Conservation (phyloP, 2,888 invertebrate species). For the Phymatocera aterrima region DNA sequence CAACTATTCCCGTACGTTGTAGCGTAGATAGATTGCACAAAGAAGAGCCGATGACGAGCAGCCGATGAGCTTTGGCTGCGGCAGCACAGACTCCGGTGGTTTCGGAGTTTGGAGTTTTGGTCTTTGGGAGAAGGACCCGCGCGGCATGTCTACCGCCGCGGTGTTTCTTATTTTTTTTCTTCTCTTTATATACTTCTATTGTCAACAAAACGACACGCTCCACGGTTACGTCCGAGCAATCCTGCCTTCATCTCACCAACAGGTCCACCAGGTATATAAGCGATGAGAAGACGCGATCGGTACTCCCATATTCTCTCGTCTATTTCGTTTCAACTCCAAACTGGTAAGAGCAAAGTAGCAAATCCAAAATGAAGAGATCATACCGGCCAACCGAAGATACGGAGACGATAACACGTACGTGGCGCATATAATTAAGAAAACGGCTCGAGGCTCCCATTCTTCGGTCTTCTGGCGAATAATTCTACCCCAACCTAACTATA, state of each 20-base stretch:
- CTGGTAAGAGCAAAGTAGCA: too few relatives aligned
- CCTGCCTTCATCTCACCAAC: conserved; percentile 41
- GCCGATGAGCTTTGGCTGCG: conserved; percentile 38
- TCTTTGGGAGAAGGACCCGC: background rate
- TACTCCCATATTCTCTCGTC: too few relatives aligned
- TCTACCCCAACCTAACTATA: conserved; percentile 9
- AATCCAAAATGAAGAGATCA: too few relatives aligned
- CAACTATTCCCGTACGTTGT: conserved; percentile 34
- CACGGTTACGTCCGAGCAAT: conserved; percentile 26
- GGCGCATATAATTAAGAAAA: conserved; percentile 22
- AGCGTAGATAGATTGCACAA: conserved; percentile 45
- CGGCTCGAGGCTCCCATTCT: conserved; percentile 15
- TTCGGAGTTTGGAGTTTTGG: background rate
- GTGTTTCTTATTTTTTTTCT: conserved; percentile 23
- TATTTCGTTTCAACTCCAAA: too few relatives aligned
- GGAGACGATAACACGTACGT: too few relatives aligned
- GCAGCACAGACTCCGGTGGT: conserved; percentile 34
- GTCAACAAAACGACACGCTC: conserved; percentile 34
- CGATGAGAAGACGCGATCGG: background rate
- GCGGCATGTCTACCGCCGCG: conserved; percentile 5
- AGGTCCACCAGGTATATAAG: background rate
- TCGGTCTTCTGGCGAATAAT: conserved; percentile 35
- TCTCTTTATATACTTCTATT: conserved; percentile 24
- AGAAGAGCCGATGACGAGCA: conserved; percentile 25
- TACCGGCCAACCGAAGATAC: background rate